phyloP scores from a whole-genome alignment of 2,888 invertebrate species.

The Ditula angustiorana region DNA sequence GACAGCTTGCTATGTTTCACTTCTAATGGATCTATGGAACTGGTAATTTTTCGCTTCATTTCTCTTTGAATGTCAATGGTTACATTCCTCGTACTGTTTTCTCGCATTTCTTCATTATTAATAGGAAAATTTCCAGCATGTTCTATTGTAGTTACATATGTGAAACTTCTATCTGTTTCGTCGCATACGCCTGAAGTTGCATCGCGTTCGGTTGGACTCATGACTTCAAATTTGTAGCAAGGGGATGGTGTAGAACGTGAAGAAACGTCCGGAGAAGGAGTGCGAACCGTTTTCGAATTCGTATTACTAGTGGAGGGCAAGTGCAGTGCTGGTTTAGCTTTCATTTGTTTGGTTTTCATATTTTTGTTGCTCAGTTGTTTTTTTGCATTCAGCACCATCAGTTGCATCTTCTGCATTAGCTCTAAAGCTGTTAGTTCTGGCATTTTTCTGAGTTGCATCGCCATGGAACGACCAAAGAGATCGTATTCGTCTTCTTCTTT shows the following conservation, averaged over 20 bases:
- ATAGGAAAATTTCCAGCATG: neutral
- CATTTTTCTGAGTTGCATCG: constrained; percentile 39
- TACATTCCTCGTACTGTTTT: neutral
- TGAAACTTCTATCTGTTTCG: constrained; percentile 2
- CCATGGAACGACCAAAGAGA: constrained; percentile 40
- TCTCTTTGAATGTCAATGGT: neutral
- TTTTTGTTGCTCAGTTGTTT: constrained; percentile 30
- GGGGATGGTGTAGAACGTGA: constrained; percentile 12
- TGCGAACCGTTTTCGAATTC: neutral
- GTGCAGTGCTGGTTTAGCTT: neutral
- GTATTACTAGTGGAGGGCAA: constrained; percentile 5
- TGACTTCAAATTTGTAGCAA: constrained; percentile 23
- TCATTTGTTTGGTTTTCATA: constrained; percentile 17
- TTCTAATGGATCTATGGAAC: constrained; percentile 27
- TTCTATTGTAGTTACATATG: constrained; percentile 18
- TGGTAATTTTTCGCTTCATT: constrained; percentile 15
- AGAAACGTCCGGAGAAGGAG: constrained; percentile 11
- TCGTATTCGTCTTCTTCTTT: constrained; percentile 43
- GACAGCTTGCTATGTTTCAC: constrained; percentile 24
- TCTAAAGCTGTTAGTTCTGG: constrained; percentile 32
- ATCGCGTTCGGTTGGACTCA: constrained; percentile 14
- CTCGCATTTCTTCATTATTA: neutral
- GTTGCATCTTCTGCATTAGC: constrained; percentile 39
- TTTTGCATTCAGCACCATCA: constrained; percentile 31
- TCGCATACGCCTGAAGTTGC: neutral